Percentiles rank a stretch among this genome's conserved stretches.
phyloP scores from a whole-genome alignment of 2,888 invertebrate genomes.

The Smittia sp. region DNA sequence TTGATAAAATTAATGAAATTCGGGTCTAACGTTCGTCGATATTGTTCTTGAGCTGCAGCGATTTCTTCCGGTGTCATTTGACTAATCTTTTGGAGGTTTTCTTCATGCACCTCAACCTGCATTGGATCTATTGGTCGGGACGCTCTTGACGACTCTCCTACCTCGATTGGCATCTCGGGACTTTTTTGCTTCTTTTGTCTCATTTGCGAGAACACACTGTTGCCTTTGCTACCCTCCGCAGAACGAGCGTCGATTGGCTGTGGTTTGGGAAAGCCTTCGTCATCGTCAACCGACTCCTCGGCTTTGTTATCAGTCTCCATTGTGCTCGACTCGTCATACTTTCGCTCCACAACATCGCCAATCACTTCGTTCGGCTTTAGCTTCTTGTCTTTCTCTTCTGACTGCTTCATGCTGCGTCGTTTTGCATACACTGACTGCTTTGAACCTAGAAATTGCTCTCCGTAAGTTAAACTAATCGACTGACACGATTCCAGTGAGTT shows the following conservation, averaged over 20 bases:
- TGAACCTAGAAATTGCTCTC: slow-evolving; percentile 44
- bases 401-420: slow-evolving; percentile 39
- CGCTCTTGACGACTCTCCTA: slow-evolving; percentile 51
- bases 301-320: background rate
- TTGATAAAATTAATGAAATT: slow-evolving; percentile 42
- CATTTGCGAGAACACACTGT: slow-evolving; percentile 58
- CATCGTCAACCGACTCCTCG: background rate
- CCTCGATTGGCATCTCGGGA: slow-evolving; percentile 27
- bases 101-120: slow-evolving; percentile 76
- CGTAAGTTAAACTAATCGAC: too few relatives aligned
- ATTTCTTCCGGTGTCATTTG: slow-evolving; percentile 74
- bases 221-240: slow-evolving; percentile 45
- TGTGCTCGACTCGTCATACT: background rate
- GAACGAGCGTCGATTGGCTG: background rate
- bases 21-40: slow-evolving; percentile 58
- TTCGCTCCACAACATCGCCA: slow-evolving; percentile 59
- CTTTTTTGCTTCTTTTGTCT: slow-evolving; percentile 50
- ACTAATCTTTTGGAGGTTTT: slow-evolving; percentile 66
- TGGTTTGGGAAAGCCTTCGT: background rate
- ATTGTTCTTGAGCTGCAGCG: slow-evolving; percentile 54
- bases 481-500: too few relatives aligned
- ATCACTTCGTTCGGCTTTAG: slow-evolving; percentile 47
- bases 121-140: too few relatives aligned
- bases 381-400: background rate
- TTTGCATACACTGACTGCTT: slow-evolving; percentile 50